Conservation (phyloP, 1,140 invertebrate species). For the Anastatus disparis region DNA sequence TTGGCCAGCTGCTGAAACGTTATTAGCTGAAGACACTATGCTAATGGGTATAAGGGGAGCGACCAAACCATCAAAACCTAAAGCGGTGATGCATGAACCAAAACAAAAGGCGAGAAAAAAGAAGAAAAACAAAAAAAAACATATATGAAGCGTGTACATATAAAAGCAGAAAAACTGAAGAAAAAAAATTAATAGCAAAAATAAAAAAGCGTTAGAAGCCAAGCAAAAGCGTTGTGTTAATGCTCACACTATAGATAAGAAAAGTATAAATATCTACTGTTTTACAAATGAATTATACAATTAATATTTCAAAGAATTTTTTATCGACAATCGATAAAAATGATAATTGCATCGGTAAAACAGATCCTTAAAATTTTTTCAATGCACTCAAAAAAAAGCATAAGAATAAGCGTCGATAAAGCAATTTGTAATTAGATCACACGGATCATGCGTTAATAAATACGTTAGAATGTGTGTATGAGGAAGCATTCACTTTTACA, state of each 20-base stretch:
- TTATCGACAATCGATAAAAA: background rate
- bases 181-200: too few relatives aligned
- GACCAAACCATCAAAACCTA: slow-evolving; percentile 79
- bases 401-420: too few relatives aligned
- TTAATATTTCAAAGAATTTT: too few relatives aligned
- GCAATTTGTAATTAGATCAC: too few relatives aligned
- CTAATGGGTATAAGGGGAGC: slow-evolving; percentile 74
- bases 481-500: too few relatives aligned
- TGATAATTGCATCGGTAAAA: background rate
- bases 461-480: too few relatives aligned
- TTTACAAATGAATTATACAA: background rate
- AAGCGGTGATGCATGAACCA: slow-evolving; percentile 43
- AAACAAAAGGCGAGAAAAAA: slow-evolving; percentile 7
- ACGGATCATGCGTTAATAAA: too few relatives aligned
- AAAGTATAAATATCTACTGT: background rate
- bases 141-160: background rate
- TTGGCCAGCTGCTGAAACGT: slow-evolving; percentile 63
- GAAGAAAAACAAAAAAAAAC: slow-evolving; percentile 4
- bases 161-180: background rate
- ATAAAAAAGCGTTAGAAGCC: background rate
- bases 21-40: slow-evolving; percentile 51
- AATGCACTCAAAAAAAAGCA: too few relatives aligned
- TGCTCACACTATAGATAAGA: background rate
- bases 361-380: background rate
- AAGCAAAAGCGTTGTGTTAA: background rate